These are phyloP conservation scores for Embiotoca jacksoni DNA, from an alignment of 2,113 vertebrate species.

Conservation along the genomic window DNA sequence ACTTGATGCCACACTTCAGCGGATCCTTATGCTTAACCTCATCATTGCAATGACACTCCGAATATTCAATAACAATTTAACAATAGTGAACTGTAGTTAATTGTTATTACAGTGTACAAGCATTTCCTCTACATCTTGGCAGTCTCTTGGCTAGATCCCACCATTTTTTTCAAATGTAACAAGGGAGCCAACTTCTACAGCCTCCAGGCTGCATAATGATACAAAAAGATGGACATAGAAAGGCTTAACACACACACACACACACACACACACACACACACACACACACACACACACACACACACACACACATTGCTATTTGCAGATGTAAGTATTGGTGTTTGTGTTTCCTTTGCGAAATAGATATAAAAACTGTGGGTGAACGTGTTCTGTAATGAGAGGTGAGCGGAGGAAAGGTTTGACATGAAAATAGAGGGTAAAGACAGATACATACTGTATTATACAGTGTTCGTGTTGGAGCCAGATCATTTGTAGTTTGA, in stretches of 20 bases:
- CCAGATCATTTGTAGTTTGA: constrained; percentile 14
- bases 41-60: not conserved
- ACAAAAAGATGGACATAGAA: not conserved
- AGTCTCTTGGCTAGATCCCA: not conserved
- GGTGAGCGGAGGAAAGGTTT: constrained; percentile 10
- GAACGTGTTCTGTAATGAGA: constrained; percentile 45
- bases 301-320: not conserved
- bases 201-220: constrained; percentile 21
- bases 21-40: constrained; percentile 10
- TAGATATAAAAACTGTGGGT: constrained; percentile 52
- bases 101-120: constrained; percentile 27
- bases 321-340: constrained; percentile 21
- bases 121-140: not conserved
- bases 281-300: not conserved
- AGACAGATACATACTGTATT: not conserved
- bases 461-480: not conserved
- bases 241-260: not conserved
- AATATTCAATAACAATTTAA: constrained; percentile 47
- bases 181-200: not conserved
- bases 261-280: not conserved
- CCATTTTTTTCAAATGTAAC: not conserved
- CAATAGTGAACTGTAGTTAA: constrained; percentile 14
- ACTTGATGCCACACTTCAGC: not conserved
- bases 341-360: constrained; percentile 42
- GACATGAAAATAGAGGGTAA: constrained; percentile 16